A percentile compares a stretch with the other conserved stretches of the same genome.
phyloP scores from a whole-genome alignment of 2,888 invertebrate genomes.

The Tortricodes alternella region DNA sequence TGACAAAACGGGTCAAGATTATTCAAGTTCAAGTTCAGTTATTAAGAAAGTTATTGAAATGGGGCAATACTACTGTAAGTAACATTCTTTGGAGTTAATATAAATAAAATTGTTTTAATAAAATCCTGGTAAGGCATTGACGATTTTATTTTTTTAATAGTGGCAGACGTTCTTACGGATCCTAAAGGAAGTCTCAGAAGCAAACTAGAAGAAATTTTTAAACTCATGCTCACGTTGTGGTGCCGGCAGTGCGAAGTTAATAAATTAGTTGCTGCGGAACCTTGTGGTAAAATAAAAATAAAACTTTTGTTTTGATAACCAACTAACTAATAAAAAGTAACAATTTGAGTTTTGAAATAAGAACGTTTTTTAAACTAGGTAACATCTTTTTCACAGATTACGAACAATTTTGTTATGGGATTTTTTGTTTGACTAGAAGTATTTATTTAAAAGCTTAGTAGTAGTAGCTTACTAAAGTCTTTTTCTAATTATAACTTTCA shows the following conservation, averaged over 20 bases:
- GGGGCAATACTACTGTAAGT: slow-evolving; percentile 68
- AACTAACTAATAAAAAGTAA: background rate
- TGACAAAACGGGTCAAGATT: slow-evolving; percentile 43
- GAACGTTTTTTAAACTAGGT: no score
- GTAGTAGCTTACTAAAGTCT: no score
- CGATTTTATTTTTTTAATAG: slow-evolving; percentile 57
- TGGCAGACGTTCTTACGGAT: slow-evolving; percentile 60
- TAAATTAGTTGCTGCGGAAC: slow-evolving; percentile 83
- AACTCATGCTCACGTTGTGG: slow-evolving; percentile 92
- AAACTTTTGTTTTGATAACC: slow-evolving; percentile 8
- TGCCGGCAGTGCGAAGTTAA: slow-evolving; percentile 89
- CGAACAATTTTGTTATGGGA: no score
- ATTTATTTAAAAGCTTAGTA: no score
- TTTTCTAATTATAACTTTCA: no score
- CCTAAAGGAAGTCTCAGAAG: slow-evolving; percentile 72
- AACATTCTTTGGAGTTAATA: slow-evolving; percentile 17
- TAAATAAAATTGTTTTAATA: background rate
- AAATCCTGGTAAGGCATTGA: background rate
- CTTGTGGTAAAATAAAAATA: slow-evolving; percentile 71
- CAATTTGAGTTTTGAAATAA: no score
- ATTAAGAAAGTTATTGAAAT: slow-evolving; percentile 43
- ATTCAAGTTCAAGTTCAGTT: slow-evolving; percentile 47
- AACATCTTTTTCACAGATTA: no score
- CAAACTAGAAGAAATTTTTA: slow-evolving; percentile 90
- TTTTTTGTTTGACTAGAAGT: no score